Conservation (phyloP, 2,888 invertebrate species). For the Cyaniris semiargus region DNA sequence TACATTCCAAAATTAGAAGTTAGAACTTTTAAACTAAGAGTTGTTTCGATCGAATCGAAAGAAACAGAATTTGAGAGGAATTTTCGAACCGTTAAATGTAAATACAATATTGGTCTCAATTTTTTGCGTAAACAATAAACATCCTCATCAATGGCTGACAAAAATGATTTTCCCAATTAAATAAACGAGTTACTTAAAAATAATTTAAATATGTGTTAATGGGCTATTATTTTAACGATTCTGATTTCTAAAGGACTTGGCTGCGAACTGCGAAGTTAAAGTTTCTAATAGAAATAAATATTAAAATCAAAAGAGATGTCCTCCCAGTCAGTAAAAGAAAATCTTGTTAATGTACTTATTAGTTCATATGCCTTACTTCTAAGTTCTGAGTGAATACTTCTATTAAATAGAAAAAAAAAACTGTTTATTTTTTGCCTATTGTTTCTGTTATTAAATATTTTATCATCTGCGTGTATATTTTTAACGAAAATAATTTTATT, state of each 20-base stretch:
- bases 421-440: constrained; percentile 3
- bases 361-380: no score
- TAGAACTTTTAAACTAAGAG: background rate
- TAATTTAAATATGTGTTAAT: background rate
- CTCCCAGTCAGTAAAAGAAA: no score
- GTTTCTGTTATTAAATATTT: background rate
- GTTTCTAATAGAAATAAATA: background rate
- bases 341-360: no score
- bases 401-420: background rate
- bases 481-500: no score
- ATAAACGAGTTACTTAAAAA: background rate
- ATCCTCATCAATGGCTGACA: background rate
- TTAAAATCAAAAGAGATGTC: background rate
- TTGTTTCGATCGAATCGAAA: background rate
- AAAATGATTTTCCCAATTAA: background rate
- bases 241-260: background rate
- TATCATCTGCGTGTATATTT: background rate
- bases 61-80: background rate
- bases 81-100: background rate
- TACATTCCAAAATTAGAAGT: no score
- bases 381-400: background rate
- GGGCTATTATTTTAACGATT: background rate
- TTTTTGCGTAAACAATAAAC: background rate
- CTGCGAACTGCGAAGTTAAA: background rate
- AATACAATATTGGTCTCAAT: background rate